These are phyloP conservation scores for Platanista minor DNA, from an alignment of 2,113 vertebrate species.

Conservation along the genomic window DNA sequence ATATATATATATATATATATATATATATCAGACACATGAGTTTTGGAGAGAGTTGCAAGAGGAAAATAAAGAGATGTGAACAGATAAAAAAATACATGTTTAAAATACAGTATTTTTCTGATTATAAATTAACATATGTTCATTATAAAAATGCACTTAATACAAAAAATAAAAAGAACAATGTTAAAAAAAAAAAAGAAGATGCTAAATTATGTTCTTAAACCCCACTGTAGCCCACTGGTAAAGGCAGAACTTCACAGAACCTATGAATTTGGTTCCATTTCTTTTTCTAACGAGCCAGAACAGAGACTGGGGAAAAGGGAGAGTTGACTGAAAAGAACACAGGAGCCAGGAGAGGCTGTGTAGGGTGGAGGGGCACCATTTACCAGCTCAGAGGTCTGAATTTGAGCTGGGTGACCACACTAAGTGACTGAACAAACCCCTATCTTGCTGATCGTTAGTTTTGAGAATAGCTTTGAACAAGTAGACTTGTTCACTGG, in stretches of 20 bases:
- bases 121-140: no score
- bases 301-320: not conserved
- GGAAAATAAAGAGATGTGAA: no score
- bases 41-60: no score
- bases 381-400: not conserved
- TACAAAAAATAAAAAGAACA: no score
- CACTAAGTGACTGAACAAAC: not conserved
- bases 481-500: not conserved
- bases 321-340: not conserved
- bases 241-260: not conserved
- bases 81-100: no score
- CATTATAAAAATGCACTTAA: no score
- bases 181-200: no score
- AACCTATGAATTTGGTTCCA: not conserved
- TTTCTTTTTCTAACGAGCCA: not conserved
- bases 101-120: no score
- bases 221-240: no score
- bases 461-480: not conserved
- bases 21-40: no score
- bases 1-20: no score
- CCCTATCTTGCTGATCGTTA: not conserved
- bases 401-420: not conserved
- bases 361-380: accelerated
- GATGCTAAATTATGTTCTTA: not conserved
- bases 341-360: not conserved